Conservation (phyloP, 2,888 invertebrate species). For the Nycteola revayana region DNA sequence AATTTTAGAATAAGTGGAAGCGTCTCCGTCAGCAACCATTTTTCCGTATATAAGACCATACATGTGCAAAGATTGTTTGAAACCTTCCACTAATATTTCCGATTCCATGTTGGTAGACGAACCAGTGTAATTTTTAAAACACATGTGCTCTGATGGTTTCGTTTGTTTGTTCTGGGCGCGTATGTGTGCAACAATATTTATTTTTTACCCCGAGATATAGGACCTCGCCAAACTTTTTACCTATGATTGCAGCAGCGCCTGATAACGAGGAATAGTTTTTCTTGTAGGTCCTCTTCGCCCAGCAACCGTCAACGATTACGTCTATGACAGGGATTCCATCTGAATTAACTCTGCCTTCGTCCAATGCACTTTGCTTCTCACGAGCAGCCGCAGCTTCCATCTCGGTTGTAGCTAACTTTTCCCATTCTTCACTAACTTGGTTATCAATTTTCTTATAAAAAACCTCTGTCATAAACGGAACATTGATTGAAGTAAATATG, state of each 20-base stretch:
- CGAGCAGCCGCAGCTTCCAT: conserved; percentile 3
- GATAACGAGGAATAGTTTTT: conserved; percentile 1
- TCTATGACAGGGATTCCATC: conserved; percentile 1
- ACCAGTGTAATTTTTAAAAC: conserved; percentile 43
- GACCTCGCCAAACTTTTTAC: conserved; percentile 2
- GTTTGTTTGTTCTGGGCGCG: background rate
- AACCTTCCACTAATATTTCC: conserved; percentile 42
- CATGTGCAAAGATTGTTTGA: conserved; percentile 34
- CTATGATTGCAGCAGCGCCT: conserved; percentile 5
- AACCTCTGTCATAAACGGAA: conserved; percentile 3
- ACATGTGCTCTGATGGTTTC: conserved; percentile 25
- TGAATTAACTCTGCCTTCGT: conserved; percentile 1
- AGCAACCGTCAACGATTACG: background rate
- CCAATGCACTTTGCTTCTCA: conserved; percentile 3
- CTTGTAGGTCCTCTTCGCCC: background rate
- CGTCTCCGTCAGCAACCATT: conserved; percentile 48
- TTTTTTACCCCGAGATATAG: background rate
- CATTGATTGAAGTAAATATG: conserved; percentile 1
- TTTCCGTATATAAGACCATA: too few species aligned
- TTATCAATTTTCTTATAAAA: conserved; percentile 1
- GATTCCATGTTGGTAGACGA: conserved; percentile 45
- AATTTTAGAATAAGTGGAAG: conserved; percentile 33
- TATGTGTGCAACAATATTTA: background rate
- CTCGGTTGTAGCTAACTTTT: background rate
- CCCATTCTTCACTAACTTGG: conserved; percentile 3